phyloP scores from a whole-genome alignment of 2,888 invertebrate genomes.

The Athripsodes cinereus region DNA sequence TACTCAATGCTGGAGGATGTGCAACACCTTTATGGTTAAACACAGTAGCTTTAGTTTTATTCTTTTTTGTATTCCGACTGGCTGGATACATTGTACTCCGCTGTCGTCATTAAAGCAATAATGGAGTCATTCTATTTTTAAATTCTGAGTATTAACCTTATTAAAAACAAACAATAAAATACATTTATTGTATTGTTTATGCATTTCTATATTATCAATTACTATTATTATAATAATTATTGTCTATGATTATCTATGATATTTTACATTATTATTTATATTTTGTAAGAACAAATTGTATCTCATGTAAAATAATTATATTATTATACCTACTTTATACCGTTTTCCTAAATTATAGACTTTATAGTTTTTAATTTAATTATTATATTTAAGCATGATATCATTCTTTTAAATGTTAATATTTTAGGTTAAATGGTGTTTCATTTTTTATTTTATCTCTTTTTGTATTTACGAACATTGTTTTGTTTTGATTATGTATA shows the following conservation, averaged over 20 bases:
- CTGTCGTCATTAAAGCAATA: slow-evolving; percentile 50
- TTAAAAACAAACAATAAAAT: no score
- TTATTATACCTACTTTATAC: no score
- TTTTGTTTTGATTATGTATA: no score
- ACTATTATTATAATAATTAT: neutral
- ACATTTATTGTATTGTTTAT: neutral
- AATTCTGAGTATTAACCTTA: no score
- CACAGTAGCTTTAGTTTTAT: slow-evolving; percentile 62
- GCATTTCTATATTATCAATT: neutral
- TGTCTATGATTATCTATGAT: neutral
- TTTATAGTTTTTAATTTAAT: slow-evolving; percentile 1
- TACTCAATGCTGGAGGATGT: slow-evolving; percentile 60
- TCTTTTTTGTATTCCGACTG: slow-evolving; percentile 63
- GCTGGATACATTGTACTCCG: slow-evolving; percentile 68
- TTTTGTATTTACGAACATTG: no score
- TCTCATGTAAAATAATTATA: slow-evolving; percentile 4
- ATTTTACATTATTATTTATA: neutral
- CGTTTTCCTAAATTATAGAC: slow-evolving; percentile 16
- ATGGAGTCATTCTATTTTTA: neutral
- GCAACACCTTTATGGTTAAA: slow-evolving; percentile 66
- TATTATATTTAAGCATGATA: no score
- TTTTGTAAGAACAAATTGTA: neutral
- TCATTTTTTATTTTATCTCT: no score
- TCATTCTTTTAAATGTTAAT: no score
- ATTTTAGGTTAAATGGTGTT: no score